Conservation (phyloP, 2,888 invertebrate genomes). For the Megalurothrips usitatus region DNA sequence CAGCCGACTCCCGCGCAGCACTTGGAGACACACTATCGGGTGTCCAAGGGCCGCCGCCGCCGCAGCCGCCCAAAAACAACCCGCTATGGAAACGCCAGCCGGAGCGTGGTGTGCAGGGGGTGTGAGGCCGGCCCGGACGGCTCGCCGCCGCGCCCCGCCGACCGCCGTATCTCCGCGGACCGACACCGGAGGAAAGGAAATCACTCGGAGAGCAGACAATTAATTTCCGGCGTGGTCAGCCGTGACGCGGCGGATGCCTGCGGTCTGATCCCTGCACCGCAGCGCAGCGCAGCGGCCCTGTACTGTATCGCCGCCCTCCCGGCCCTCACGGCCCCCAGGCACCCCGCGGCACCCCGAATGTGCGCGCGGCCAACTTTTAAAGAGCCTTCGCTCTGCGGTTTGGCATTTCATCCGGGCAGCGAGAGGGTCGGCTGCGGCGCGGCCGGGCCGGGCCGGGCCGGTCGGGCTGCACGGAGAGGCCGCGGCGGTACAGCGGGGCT, state of each 20-base stretch:
- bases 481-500: not conserved
- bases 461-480: not conserved
- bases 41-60: not conserved
- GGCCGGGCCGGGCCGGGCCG: too few relatives aligned
- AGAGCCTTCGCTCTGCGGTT: not conserved
- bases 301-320: not conserved
- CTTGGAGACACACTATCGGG: too few relatives aligned
- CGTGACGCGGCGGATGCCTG: not conserved
- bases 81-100: not conserved
- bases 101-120: too few relatives aligned
- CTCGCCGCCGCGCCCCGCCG: not conserved
- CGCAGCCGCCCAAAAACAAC: not conserved
- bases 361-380: not conserved
- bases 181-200: not conserved
- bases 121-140: not conserved
- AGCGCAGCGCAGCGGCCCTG: not conserved
- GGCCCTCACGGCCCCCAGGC: too few relatives aligned
- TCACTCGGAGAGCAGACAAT: not conserved
- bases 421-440: not conserved
- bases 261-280: not conserved
- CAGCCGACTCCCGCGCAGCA: not conserved
- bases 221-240: conserved; percentile 12
- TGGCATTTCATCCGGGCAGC: not conserved
- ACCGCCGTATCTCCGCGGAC: not conserved
- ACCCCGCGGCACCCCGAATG: not conserved